Evolutionary conservation across 2,797 vertebrate species (phyloP), one percentile per base, ranked within the genome.

Genomic region (Tokudaia muenninki): DNA sequence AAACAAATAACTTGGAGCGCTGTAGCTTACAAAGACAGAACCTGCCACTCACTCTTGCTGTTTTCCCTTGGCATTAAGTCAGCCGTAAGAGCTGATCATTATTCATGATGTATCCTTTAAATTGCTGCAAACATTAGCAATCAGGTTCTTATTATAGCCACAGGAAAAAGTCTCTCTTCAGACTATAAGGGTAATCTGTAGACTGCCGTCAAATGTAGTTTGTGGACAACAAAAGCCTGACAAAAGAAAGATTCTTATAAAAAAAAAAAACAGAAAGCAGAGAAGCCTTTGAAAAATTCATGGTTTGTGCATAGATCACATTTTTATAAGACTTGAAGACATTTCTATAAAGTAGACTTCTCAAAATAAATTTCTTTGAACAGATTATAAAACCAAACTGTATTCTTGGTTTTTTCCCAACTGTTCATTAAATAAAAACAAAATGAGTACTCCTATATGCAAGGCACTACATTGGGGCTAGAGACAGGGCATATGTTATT

Each of bases 1-100:
- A 96, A 97, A 97, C 79, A 97, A 97, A 92, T 87, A 96, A 94
- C 90, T 59, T 83, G 65, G 83, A 95, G 47, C 14, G 14, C 31
- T 59, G 47, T 65, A 89, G 91, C 22, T 93, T 91, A 83, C 57
- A 92, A 95, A 87, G 88, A 77, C 72, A 86, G 19, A 93, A 70
- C 59, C 77, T 24, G 70, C 70, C 83, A 79, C n/a, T 79, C 19
- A 22, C 6, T 96, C 92, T 65, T 92, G 67, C 65, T 87, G 96
- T 95, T 75, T 26, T 95, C 89, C 87, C 87, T 96, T 91, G 17
- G 3, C 82, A 75, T 88, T 61, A 16, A 78, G 14, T 93, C 79
- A 94, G 65, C 65, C 52, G 7, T 41, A 91, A 93, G 59, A 93
- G 78, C 79, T 96, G 52, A 97, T 97, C 67, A 86, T 59, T 92